phyloP scores from a whole-genome alignment of 1,140 invertebrate genomes.

The Maniola jurtina region DNA sequence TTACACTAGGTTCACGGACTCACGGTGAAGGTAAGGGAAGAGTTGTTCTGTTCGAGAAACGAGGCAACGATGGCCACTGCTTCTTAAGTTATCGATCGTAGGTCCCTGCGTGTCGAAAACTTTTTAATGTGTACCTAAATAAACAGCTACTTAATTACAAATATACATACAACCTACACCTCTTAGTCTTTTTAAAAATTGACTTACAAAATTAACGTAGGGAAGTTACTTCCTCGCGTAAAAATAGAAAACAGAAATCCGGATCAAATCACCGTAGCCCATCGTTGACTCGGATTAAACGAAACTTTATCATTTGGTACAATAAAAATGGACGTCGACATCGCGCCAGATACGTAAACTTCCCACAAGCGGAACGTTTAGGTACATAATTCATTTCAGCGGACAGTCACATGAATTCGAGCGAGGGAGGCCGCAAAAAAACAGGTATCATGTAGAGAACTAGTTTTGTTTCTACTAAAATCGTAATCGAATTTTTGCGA shows the following conservation, averaged over 20 bases:
- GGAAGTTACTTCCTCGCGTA: constrained; percentile 16
- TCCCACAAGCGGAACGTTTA: not conserved
- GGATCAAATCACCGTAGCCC: constrained; percentile 11
- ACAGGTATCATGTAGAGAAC: not conserved
- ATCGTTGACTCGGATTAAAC: constrained; percentile 31
- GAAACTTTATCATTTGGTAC: constrained; percentile 16
- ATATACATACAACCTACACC: constrained; percentile 25
- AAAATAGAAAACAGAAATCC: constrained; percentile 14
- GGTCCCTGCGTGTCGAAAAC: constrained; percentile 1
- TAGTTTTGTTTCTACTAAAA: not conserved
- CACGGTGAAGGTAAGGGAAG: constrained; percentile 14
- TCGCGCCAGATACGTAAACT: not conserved
- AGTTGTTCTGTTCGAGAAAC: constrained; percentile 19
- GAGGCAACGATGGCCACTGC: constrained; percentile 27
- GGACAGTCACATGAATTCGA: not conserved
- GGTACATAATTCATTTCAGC: not conserved
- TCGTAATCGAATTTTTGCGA: constrained; percentile 11
- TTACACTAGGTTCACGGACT: constrained; percentile 34
- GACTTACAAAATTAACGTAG: constrained; percentile 33
- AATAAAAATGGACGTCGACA: not conserved
- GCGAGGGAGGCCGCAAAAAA: constrained; percentile 1
- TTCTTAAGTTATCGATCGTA: constrained; percentile 18
- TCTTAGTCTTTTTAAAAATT: constrained; percentile 27
- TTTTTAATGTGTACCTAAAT: constrained; percentile 19
- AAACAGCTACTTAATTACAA: constrained; percentile 24